Base-by-base conservation (phyloP, 2,888 invertebrate species). In the Drosophila mimica region DNA sequence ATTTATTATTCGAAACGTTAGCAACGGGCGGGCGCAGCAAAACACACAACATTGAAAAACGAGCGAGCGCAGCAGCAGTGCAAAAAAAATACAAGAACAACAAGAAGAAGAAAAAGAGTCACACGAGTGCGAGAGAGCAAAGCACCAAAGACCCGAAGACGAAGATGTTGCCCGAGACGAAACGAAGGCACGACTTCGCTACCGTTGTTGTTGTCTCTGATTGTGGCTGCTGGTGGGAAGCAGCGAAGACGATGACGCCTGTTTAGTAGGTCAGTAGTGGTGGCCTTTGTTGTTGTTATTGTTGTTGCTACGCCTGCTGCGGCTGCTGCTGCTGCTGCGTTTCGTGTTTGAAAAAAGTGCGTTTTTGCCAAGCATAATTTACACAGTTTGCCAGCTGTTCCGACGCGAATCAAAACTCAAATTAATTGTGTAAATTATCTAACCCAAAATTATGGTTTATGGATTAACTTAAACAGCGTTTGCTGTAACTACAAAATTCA, bases 211-310 rank as follows among this genome's bases (percentile, higher is more conserved):
- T 15, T 58, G 40, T 30, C 52, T 52, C 58, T 53, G 64, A 46
- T 49, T 70, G 70, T 30, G 34, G 66, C 49, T 70, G 84, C 52
- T 70, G 66, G 63, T 70, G 69, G 71, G 72, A 72, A 65, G 81
- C 65, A 66, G 34, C 63, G 67, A 76, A 68, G 66, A 64, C 70
- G 68, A 54, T 63, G 67, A 75, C 76, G 82, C 76, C 69, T 64
- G 73, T 80, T 92, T 92, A 91, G 92, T 92, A 92, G 92, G 92
- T 92, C 92, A 92, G 92, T 92, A 91, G 92, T 92, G 92, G 91
- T 82, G 67, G 77, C 60, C 69, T 70, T 73, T 74, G 73, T 69
- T 77, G 70, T 65, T 58, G 67, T 43, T 80, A 49, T 31, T 62
- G 54, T 52, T 62, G 54, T 49, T 59, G 28, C 20, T 48, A 20